phyloP scores from a whole-genome alignment of 2,888 invertebrate genomes.

The Ennomos fuscantarius region DNA sequence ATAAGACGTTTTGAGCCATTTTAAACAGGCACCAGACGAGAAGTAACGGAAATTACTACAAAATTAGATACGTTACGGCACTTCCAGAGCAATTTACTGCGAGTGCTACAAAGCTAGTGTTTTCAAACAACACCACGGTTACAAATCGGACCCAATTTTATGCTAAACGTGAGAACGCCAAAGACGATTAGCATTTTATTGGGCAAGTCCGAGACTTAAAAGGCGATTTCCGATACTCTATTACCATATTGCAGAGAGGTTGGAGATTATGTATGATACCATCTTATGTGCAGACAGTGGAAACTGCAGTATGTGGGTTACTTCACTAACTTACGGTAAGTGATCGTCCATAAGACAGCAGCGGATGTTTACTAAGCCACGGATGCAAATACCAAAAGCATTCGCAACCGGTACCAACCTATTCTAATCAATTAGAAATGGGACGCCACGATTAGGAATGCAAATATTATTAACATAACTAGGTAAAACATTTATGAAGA shows the following conservation, averaged over 20 bases:
- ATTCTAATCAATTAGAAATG: slow-evolving; percentile 30
- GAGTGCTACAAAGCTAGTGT: slow-evolving; percentile 20
- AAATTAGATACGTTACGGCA: slow-evolving; percentile 15
- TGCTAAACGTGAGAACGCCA: slow-evolving; percentile 29
- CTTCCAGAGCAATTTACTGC: slow-evolving; percentile 20
- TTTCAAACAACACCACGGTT: slow-evolving; percentile 22
- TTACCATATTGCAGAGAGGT: slow-evolving; percentile 12
- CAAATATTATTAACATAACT: slow-evolving; percentile 24
- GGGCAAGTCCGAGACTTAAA: slow-evolving; percentile 24
- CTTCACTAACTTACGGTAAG: slow-evolving; percentile 29
- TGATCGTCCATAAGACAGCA: slow-evolving; percentile 23
- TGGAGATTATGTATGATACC: slow-evolving; percentile 13
- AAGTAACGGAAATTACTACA: not conserved
- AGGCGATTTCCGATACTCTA: slow-evolving; percentile 29
- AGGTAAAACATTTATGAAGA: slow-evolving; percentile 12
- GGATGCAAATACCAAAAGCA: slow-evolving; percentile 30
- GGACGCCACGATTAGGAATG: slow-evolving; percentile 23
- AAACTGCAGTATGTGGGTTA: slow-evolving; percentile 22
- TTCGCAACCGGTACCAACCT: slow-evolving; percentile 24
- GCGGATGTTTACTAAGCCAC: slow-evolving; percentile 33
- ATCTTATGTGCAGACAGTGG: slow-evolving; percentile 19
- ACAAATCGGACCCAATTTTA: slow-evolving; percentile 32
- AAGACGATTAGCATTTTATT: slow-evolving; percentile 38
- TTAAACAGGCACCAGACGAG: not conserved
- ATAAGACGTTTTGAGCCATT: not conserved